Base-by-base conservation (phyloP, 2,888 invertebrate species). In the Himalopsyche tibetana region DNA sequence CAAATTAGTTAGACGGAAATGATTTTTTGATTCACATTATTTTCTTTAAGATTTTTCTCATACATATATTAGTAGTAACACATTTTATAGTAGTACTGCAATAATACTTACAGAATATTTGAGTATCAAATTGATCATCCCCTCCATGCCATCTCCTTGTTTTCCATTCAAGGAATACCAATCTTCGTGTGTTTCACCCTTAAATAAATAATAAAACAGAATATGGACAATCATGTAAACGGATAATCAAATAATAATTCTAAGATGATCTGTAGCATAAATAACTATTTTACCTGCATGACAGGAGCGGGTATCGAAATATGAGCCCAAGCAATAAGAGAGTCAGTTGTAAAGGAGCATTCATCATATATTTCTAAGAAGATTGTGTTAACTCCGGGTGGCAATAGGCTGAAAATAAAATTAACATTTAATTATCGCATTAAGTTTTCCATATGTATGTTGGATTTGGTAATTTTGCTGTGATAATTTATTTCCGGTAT, bases 321-420 rank as follows among this genome's bases (percentile, higher is more conserved):
- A 91, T 98, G 97, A 0, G 97, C 95, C 98, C 98, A 99, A 0
- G 99, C 99, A 89, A 99, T 96, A 87, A 98, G 93, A 92, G 99
- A 99, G 92, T 99, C 99, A 95, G 97, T 96, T 36, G 98, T 97
- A 91, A 99, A 98, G 19, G 98, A 98, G 91, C 98, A 96, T 93
- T 99, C 99, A 92, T 99, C 99, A 92, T 97, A 99, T 89, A 99
- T 96, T 94, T 99, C 99, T 89, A 99, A 91, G 90, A 97, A 97
- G 89, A 99, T 94, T 15, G 96, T 95, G 90, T 96, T 96, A 17
- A 99, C 97, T 80, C 99, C 98, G 89, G 95, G 95, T 0, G 99
- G 98, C 87, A 99, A 93, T 89, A 96, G 94, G 91, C 98, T 98
- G 8, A 17, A 82, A 85, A 82, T 36, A 38, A 82, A 82, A 42